Evolutionary conservation across 2,113 vertebrate genomes (phyloP).

Genomic region (Ceratotherium simum): DNA sequence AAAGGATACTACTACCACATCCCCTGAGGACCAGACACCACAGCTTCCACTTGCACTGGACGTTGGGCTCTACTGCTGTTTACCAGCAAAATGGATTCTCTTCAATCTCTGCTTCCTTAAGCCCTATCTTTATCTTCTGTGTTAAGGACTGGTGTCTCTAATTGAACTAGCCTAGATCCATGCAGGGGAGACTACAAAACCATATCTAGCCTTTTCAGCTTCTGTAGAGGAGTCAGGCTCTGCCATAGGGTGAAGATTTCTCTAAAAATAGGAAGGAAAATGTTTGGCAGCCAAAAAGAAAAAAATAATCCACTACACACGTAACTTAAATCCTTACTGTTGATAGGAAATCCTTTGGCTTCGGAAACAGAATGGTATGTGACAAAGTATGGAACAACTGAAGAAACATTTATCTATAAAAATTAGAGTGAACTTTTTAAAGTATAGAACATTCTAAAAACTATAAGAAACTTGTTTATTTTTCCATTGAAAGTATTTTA

Average conservation of each 20-base stretch:
- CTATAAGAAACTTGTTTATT: not conserved
- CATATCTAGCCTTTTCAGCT: not conserved
- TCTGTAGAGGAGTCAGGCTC: not conserved
- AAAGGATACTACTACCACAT: not conserved
- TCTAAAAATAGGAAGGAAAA: not conserved
- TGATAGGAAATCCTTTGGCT: not conserved
- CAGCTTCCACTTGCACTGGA: not conserved
- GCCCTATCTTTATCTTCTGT: not conserved
- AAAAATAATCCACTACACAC: not conserved
- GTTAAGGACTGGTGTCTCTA: not conserved
- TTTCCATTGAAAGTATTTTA: not conserved
- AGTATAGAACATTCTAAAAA: not conserved
- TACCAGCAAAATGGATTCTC: not conserved
- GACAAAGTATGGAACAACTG: constrained; percentile 12
- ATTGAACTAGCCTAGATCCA: not conserved
- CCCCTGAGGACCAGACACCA: not conserved
- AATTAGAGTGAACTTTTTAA: constrained; percentile 4
- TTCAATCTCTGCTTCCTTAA: not conserved
- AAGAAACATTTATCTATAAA: not conserved
- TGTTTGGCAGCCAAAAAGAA: constrained; percentile 30
- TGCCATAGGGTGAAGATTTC: constrained; percentile 30
- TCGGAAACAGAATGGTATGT: not conserved
- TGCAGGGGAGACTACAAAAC: not conserved
- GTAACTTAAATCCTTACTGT: not conserved
- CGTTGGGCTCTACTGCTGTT: not conserved